phyloP scores from a whole-genome alignment of 2,888 invertebrate species.

The Tethea ocularis region DNA sequence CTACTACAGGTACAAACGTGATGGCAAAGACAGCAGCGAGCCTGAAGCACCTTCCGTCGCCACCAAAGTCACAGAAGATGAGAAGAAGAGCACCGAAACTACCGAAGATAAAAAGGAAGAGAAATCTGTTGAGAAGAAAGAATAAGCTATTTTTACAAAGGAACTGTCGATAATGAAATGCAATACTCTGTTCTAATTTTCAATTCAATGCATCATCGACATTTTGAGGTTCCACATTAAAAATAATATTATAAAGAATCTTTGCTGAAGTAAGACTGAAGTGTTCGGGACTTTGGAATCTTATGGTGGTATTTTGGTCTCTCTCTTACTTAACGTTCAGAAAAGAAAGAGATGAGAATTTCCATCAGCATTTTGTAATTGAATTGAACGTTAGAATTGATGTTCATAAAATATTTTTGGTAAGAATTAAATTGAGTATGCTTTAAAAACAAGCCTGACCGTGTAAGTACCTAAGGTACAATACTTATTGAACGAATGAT shows the following conservation, averaged over 20 bases:
- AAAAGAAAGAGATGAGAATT: constrained; percentile 12
- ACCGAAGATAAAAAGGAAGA: constrained; percentile 23
- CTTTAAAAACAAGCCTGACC: not conserved
- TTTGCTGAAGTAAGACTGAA: not conserved
- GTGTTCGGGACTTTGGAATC: not conserved
- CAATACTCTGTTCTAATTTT: not conserved
- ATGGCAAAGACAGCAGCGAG: constrained; percentile 54
- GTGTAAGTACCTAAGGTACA: not conserved
- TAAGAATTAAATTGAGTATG: not conserved
- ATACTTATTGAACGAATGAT: not conserved
- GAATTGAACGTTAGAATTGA: not conserved
- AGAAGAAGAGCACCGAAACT: constrained; percentile 22
- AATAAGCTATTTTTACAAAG: constrained; percentile 36
- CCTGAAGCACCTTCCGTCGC: constrained; percentile 28
- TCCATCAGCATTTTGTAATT: constrained; percentile 7
- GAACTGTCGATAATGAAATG: not conserved
- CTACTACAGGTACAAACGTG: constrained; percentile 74
- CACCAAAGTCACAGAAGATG: constrained; percentile 32
- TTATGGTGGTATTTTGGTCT: constrained; percentile 8
- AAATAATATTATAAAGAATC: not conserved
- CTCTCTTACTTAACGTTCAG: not conserved
- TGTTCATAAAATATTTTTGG: not conserved
- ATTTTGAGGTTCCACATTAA: constrained; percentile 3
- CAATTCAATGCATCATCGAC: not conserved
- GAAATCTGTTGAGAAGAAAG: constrained; percentile 23